Evolutionary conservation across 2,113 vertebrate species (phyloP), one percentile per base, ranked within the genome.

Genomic region (Todiramphus chloris): DNA sequence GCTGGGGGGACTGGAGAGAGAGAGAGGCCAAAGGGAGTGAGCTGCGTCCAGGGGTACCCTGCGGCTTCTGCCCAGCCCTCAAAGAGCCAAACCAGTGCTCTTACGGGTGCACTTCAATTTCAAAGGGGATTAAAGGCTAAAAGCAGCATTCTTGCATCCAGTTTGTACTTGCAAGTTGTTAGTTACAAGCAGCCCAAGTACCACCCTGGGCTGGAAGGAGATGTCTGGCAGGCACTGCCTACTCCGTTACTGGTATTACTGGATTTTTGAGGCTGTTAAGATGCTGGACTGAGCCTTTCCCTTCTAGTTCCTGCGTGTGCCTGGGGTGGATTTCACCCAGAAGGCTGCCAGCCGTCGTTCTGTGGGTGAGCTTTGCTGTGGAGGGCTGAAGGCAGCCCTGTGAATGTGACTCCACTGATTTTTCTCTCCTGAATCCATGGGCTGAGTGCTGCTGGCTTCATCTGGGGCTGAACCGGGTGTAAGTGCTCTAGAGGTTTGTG

Each of bases 21-120:
- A 46, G 43, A 1, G 13, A 17, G 50, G 51, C 33, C 44, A 17
- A 11, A 4, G 4, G 67, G 48, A 15, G 31, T 33, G 66, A 63
- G 27, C 53, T 9, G 0, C 9, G 33, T 16, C 41, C 0, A 0
- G 4, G 19, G 3, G 31, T 44, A 23, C 31, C 46, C 27, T 28
- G 30, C 0, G 4, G 15, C 55, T 43, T 37, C 64, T 35, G 63
- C 51, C 9, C 5, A 55, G 39, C 43, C 62, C 35, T 43, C 17
- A 3, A 8, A 16, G 37, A 28, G 35, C 25, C n/a, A 13, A 17
- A 82, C 2, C 18, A 2, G 23, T 14, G 50, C 21, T 86, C 35
- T 35, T 41, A 12, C 39, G 53, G 24, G 12, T 8, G 15, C 11
- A 2, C 41, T 35, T 33, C 7, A 1, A 8, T 31, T 35, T 39